Percentiles rank a stretch among this genome's conserved stretches.
phyloP scores from a whole-genome alignment of 2,888 invertebrate genomes.

The Crematogaster levior region DNA sequence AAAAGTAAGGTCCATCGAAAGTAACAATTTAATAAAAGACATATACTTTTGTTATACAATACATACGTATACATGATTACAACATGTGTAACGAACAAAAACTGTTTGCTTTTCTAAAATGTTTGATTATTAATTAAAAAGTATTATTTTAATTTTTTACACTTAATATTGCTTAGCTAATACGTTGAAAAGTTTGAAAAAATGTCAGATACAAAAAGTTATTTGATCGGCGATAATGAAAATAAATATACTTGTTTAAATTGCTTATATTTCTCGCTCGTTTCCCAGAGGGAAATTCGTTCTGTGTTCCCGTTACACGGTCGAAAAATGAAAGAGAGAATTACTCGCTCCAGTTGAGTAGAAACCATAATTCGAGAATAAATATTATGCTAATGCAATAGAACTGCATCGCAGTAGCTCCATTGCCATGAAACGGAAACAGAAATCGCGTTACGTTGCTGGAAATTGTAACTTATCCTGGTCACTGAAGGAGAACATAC shows the following conservation, averaged over 20 bases:
- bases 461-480: slow-evolving; percentile 57
- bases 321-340: slow-evolving; percentile 13
- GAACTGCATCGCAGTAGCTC: slow-evolving; percentile 51
- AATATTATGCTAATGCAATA: slow-evolving; percentile 53
- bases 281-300: slow-evolving; percentile 10
- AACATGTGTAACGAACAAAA: background rate
- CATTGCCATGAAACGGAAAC: slow-evolving; percentile 48
- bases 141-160: background rate
- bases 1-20: background rate
- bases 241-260: background rate
- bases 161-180: background rate
- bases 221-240: background rate
- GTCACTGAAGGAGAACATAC: slow-evolving; percentile 63
- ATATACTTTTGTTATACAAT: background rate
- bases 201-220: background rate
- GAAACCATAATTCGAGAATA: slow-evolving; percentile 52
- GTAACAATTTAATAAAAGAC: background rate
- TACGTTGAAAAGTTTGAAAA: background rate
- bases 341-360: slow-evolving; percentile 44
- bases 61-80: too few species aligned
- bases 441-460: slow-evolving; percentile 51
- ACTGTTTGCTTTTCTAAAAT: background rate
- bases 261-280: background rate
- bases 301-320: background rate
- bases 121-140: slow-evolving; percentile 8